These are phyloP conservation scores for Leptarthrus brevirostris DNA, from an alignment of 2,888 invertebrate species.

Conservation along the genomic window DNA sequence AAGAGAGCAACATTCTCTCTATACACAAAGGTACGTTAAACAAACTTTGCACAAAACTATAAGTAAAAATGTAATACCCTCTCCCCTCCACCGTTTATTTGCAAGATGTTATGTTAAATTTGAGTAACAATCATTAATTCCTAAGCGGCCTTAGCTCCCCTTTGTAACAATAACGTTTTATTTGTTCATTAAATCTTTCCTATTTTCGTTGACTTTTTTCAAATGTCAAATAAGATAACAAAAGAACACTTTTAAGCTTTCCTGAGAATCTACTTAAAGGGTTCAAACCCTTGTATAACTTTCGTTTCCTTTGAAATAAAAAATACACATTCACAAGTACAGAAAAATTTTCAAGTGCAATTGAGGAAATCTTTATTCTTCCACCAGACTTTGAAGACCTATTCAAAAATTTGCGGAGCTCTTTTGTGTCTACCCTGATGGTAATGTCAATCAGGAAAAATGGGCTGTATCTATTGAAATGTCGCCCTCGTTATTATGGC, in stretches of 20 bases:
- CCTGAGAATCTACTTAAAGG: neutral
- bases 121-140: no score
- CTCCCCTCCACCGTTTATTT: no score
- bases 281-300: neutral
- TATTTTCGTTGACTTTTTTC: neutral
- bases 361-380: constrained; percentile 13
- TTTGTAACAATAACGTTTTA: neutral
- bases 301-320: neutral
- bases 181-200: neutral
- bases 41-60: no score
- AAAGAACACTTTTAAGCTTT: neutral
- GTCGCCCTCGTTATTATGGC: constrained; percentile 13
- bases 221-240: constrained; percentile 3
- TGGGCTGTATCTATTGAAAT: constrained; percentile 2
- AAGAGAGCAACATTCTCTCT: no score
- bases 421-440: constrained; percentile 12
- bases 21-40: no score
- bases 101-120: no score
- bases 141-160: no score
- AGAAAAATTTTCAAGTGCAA: constrained; percentile 10
- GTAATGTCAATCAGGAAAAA: constrained; percentile 14
- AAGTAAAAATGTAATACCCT: no score
- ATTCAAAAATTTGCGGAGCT: constrained; percentile 3
- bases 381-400: constrained; percentile 5
- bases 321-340: neutral